Evolutionary conservation across 2,113 vertebrate species (phyloP), one percentile per base, ranked within the genome.

Genomic region (Rhabdomys dilectus): DNA sequence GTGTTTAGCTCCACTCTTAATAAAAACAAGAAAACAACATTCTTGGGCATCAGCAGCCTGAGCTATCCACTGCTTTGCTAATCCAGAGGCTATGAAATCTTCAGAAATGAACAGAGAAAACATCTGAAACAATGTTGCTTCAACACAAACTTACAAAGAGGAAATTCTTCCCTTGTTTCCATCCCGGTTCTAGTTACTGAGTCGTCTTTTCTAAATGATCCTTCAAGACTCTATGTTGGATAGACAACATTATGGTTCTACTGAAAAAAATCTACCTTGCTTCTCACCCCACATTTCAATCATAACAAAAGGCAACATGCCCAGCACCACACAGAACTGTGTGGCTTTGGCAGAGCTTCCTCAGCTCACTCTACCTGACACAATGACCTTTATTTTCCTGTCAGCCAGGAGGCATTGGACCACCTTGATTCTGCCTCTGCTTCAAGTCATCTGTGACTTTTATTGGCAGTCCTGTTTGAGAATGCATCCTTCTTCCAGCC

Each of bases 1-100:
- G 94, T 45, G 9, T 81, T 92, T 95, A 94, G 73, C 4, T 48
- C 1, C 31, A n/a, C 48, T 91, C 81, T 92, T 84, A 56, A 89
- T 73, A 56, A 39, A 80, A 95, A 92, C 29, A 68, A 29, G 8
- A 10, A 29, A 85, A 45, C 7, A 10, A 60, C 15, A 31, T 45
- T 56, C 39, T 48, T 3, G 48, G 45, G 11, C 36, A 91, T 81
- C 13, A 39, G n/a, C 48, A 68, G 96, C n/a, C 21, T 76, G 16
- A 82, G 7, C 6, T 53, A 53, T 51, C 22, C 12, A 82, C n/a
- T 48, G 9, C 16, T 89, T n/a, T 82, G 12, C n/a, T 72, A 66
- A 86, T 53, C 60, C 17, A 89, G 17, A 70, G 16, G 24, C 13
- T 70, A 75, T 7, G 91, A 45, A 75, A 85, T 72, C 8, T 84